Evolutionary conservation across 2,888 invertebrate species (phyloP).

Genomic region (Cyrtodaria siliqua): DNA sequence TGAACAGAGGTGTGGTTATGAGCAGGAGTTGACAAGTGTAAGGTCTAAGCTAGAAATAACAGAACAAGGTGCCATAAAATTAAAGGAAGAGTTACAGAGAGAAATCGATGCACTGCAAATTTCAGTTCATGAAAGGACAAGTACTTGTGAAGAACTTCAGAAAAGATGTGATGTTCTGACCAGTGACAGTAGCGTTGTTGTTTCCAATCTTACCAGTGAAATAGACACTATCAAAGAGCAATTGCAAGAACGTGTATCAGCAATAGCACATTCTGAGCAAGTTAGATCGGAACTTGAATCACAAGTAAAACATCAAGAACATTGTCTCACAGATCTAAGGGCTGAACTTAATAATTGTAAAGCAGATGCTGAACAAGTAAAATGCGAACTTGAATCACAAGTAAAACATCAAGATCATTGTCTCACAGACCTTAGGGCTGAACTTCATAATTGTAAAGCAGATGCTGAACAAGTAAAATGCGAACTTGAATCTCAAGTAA

Average conservation of each 20-base stretch:
- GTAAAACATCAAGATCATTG: background rate
- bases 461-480: conserved; percentile 4
- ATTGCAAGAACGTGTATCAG: too few species aligned
- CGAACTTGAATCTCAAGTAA: conserved; percentile 2
- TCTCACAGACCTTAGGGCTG: background rate
- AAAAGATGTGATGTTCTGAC: conserved; percentile 4
- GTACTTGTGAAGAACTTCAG: background rate
- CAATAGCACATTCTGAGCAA: too few species aligned
- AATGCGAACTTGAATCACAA: conserved; percentile 1
- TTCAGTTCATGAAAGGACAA: background rate
- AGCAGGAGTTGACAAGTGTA: background rate
- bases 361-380: conserved; percentile 2
- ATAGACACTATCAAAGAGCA: conserved; percentile 2
- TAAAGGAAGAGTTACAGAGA: background rate
- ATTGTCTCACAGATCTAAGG: background rate
- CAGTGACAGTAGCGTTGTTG: background rate
- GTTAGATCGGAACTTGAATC: too few species aligned
- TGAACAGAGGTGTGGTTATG: background rate
- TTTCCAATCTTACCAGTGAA: conserved; percentile 1
- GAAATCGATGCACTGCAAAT: background rate
- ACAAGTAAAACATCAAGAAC: background rate
- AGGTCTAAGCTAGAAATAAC: background rate
- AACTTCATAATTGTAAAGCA: conserved; percentile 10
- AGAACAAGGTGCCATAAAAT: background rate
- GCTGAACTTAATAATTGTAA: conserved; percentile 13